Evolutionary conservation across 1,140 invertebrate genomes (phyloP).

Genomic region (Schmidtea mediterranea): DNA sequence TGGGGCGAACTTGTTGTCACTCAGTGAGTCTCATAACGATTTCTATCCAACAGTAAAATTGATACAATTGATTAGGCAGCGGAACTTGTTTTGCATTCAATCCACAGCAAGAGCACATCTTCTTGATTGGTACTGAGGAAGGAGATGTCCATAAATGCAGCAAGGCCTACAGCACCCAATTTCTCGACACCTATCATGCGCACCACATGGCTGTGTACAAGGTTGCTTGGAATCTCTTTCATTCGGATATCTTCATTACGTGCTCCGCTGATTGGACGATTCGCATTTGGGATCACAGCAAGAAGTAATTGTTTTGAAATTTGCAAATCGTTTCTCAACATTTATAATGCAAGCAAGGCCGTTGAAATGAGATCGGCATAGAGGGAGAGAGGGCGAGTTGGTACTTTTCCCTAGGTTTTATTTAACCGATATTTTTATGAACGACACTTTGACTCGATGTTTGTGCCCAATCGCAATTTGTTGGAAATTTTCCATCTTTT

Average conservation of each 20-base stretch:
- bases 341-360: too few species aligned
- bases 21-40: constrained; percentile 12
- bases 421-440: too few species aligned
- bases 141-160: constrained; percentile 67
- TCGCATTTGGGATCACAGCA: constrained; percentile 60
- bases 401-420: too few species aligned
- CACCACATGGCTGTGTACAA: constrained; percentile 63
- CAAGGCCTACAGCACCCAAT: constrained; percentile 46
- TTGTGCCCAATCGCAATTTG: too few species aligned
- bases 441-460: too few species aligned
- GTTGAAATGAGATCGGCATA: too few species aligned
- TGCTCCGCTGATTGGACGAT: constrained; percentile 71
- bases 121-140: constrained; percentile 66
- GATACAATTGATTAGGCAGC: too few species aligned
- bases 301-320: too few species aligned
- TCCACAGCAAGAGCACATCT: constrained; percentile 44
- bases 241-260: constrained; percentile 56
- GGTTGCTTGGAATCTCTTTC: constrained; percentile 59
- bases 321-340: too few species aligned
- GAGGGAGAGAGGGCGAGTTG: too few species aligned
- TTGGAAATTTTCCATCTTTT: too few species aligned
- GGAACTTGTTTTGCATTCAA: constrained; percentile 43
- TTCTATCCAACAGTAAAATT: neutral
- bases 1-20: constrained; percentile 19
- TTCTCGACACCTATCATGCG: constrained; percentile 45